Percentiles rank a stretch among this genome's conserved stretches.
phyloP scores from a whole-genome alignment of 1,140 invertebrate species.

The Fopius arisanus region DNA sequence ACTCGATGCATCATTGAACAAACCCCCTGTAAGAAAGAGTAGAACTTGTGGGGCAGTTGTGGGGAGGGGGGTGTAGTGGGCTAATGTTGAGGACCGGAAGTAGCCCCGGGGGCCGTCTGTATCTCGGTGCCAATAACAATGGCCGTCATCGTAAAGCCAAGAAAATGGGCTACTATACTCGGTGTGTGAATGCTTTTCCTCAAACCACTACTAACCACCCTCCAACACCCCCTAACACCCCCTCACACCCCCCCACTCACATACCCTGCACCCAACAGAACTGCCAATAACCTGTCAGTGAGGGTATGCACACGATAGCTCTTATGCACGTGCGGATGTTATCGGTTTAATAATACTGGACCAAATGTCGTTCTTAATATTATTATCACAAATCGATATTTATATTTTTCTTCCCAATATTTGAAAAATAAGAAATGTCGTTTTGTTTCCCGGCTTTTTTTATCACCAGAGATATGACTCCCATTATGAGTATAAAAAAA shows the following conservation, averaged over 20 bases:
- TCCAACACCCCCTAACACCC: neutral
- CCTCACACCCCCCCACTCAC: no score
- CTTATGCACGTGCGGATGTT: conserved; percentile 5
- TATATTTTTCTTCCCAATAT: neutral
- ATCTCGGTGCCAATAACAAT: conserved; percentile 50
- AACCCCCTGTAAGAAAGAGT: neutral
- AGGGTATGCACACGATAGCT: conserved; percentile 28
- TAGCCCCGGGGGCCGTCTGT: neutral
- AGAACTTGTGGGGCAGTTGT: no score
- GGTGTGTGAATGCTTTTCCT: conserved; percentile 40
- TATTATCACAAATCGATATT: neutral
- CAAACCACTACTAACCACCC: conserved; percentile 20
- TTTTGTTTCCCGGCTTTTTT: neutral
- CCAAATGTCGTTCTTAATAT: neutral
- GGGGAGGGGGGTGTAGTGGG: no score
- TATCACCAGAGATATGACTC: no score
- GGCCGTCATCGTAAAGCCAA: conserved; percentile 52
- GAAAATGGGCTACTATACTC: conserved; percentile 51
- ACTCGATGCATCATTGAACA: conserved; percentile 19
- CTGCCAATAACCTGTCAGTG: conserved; percentile 51
- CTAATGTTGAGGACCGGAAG: conserved; percentile 5
- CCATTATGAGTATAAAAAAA: no score
- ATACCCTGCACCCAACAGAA: conserved; percentile 24
- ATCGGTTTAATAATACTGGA: conserved; percentile 9
- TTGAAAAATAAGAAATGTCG: neutral